phyloP scores from a whole-genome alignment of 2,797 vertebrate species.

The Sebastes glaucus region DNA sequence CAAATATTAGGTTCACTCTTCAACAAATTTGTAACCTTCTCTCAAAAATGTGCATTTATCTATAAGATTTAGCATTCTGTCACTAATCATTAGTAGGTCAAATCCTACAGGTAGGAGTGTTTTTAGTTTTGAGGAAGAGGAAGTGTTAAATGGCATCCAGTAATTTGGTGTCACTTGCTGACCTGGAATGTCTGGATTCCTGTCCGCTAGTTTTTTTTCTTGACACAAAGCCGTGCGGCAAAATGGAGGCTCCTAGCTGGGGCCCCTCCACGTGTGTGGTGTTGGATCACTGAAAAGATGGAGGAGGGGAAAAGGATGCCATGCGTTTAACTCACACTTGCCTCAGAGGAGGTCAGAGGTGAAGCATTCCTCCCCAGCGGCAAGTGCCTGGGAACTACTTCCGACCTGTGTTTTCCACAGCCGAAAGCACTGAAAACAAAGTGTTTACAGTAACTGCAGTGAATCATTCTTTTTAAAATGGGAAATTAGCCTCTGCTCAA shows the following conservation, averaged over 20 bases:
- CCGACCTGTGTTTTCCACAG: background rate
- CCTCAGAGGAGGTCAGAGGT: constrained; percentile 69
- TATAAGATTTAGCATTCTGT: background rate
- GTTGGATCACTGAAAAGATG: constrained; percentile 68
- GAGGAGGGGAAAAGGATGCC: constrained; percentile 69
- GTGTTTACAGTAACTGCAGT: background rate
- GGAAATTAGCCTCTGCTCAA: background rate
- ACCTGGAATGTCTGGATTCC: constrained; percentile 68
- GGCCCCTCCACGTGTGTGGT: constrained; percentile 76
- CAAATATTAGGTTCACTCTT: background rate
- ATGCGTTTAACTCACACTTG: constrained; percentile 67
- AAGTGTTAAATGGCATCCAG: background rate
- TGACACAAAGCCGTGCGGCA: constrained; percentile 69
- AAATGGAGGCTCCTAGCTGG: constrained; percentile 62
- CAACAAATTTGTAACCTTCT: background rate
- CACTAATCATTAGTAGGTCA: background rate
- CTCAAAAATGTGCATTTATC: background rate
- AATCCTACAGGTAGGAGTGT: background rate
- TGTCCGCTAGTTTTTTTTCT: constrained; percentile 43
- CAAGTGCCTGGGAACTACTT: constrained; percentile 64
- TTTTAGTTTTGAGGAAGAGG: background rate
- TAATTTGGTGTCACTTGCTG: constrained; percentile 7
- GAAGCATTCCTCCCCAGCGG: constrained; percentile 53
- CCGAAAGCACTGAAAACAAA: background rate
- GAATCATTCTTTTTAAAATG: background rate